A percentile compares a stretch with the other conserved stretches of the same genome.
Evolutionary conservation across 2,113 vertebrate species (phyloP).

Genomic region (Scolopax mira): DNA sequence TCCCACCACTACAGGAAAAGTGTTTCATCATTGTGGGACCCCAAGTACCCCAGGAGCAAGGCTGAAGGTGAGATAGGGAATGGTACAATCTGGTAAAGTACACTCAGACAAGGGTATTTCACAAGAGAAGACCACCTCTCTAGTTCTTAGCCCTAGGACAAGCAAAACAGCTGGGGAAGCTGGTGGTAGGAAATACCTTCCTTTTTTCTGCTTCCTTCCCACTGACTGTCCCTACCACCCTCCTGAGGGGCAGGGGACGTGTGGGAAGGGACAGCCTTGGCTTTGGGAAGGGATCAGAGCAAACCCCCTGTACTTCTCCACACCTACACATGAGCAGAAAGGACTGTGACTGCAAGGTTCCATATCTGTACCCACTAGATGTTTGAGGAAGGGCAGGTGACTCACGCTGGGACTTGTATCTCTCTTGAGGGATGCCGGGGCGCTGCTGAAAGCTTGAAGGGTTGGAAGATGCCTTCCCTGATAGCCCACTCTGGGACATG

Average conservation of each 20-base stretch:
- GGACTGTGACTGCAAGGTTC: not conserved
- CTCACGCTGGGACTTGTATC: not conserved
- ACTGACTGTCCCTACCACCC: not conserved
- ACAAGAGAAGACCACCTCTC: not conserved
- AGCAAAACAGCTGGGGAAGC: not conserved
- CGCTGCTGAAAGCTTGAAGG: not conserved
- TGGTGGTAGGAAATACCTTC: not conserved
- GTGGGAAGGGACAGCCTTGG: not conserved
- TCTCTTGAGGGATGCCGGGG: not conserved
- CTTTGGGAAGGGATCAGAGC: not conserved
- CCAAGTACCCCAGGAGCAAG: not conserved
- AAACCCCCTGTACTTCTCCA: not conserved
- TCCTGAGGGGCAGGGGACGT: fast-evolving
- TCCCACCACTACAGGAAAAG: not conserved
- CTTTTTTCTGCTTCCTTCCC: not conserved
- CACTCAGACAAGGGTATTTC: not conserved
- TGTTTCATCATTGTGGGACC: not conserved
- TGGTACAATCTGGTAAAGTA: not conserved
- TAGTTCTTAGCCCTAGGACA: not conserved
- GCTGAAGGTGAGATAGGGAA: not conserved
- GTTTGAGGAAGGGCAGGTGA: not conserved
- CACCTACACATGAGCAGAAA: not conserved
- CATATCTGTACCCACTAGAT: not conserved
- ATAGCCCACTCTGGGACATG: fast-evolving
- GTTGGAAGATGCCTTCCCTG: not conserved